Base-by-base conservation (phyloP, 2,797 vertebrate genomes). In the Oreonectes daqikongensis region DNA sequence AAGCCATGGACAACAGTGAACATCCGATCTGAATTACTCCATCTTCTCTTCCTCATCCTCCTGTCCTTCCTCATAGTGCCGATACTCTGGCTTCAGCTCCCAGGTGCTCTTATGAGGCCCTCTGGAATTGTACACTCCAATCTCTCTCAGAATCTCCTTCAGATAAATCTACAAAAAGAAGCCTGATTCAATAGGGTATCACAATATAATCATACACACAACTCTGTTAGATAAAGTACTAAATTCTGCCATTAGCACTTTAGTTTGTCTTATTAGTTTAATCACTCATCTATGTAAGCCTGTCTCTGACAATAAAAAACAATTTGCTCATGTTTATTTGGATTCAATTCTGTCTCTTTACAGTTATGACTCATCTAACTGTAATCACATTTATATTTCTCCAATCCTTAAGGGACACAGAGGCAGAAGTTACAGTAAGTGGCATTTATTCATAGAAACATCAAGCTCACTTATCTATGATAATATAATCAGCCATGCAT, bases 71-170 rank as follows among this genome's bases (percentile, higher is more conserved):
- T 94, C 93, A 85, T 98, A 98, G 86, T 97, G 96, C 40, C 95
- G 91, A 84, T 98, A 98, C 72, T 98, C 97, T 0, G 95, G 93
- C 85, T 95, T 99, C 84, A 99, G 93, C 79, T 99, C 96, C 97
- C 97, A 98, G 0, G 95, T 97, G 88, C 96, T 98, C 87, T 97
- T 98, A 90, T 98, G 96, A 52, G 93, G 90, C n/a, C 96, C 96
- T 79, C 96, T 97, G 70, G 95, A 92, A 70, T 96, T 97, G 87
- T 98, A 96, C 59, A 93, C 92, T 8, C 95, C 95, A 12, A 98
- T 98, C 84, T 98, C 96, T 85, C 94, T 91, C 83, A 99, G 87
- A 86, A 98, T 97, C 85, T 98, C 96, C 85, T 98, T 99, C 75
- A 99, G 90, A 85, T 98, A 98, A 18, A 91, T 94, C 97, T 99